Conservation (phyloP, 2,797 vertebrate species). For the Syndactyla subalaris region DNA sequence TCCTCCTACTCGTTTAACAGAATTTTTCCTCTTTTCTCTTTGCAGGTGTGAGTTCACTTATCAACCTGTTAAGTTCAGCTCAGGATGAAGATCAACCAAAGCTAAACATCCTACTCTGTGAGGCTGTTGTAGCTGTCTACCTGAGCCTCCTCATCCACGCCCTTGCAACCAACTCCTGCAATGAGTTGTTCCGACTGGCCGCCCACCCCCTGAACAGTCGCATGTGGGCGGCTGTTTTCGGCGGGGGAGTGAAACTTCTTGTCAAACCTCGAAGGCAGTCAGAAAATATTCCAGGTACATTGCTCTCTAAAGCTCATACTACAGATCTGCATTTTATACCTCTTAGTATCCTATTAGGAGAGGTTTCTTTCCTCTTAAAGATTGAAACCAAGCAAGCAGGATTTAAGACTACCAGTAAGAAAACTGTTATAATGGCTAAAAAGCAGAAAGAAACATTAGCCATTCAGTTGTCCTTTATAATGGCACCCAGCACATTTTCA, state of each 20-base stretch:
- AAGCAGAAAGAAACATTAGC: neutral
- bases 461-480: neutral
- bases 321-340: neutral
- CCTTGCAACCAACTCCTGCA: slow-evolving; percentile 91
- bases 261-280: slow-evolving; percentile 91
- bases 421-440: neutral
- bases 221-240: slow-evolving; percentile 98
- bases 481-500: neutral
- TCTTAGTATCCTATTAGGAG: neutral
- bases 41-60: slow-evolving; percentile 93
- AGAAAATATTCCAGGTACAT: slow-evolving; percentile 87
- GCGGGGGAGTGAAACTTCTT: slow-evolving; percentile 92
- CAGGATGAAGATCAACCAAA: slow-evolving; percentile 94
- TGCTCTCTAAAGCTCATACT: neutral
- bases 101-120: slow-evolving; percentile 91
- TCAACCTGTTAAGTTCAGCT: slow-evolving; percentile 89
- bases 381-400: neutral
- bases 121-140: slow-evolving; percentile 95
- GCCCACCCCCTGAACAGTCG: slow-evolving; percentile 94
- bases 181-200: slow-evolving; percentile 93
- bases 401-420: neutral
- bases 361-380: neutral
- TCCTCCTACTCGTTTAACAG: neutral
- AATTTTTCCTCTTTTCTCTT: neutral
- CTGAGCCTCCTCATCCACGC: slow-evolving; percentile 94